These are phyloP conservation scores for Epizoanthus ramosus DNA, from an alignment of 92 coral and sea anemone species.

Conservation along the genomic window DNA sequence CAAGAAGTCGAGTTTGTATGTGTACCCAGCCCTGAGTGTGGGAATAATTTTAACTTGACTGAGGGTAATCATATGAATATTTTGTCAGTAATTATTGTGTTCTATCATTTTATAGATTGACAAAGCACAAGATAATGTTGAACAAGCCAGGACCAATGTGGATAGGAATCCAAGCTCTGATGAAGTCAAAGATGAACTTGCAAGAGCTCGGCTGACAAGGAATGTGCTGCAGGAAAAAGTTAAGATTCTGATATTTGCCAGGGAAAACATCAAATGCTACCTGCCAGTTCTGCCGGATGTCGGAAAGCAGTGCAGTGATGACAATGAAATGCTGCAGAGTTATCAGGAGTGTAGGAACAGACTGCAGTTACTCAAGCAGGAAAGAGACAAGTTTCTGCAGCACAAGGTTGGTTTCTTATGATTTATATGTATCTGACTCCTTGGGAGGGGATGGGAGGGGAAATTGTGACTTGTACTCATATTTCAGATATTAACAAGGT, in stretches of 20 bases:
- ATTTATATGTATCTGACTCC: background rate
- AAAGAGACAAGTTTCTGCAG: slow-evolving; percentile 62
- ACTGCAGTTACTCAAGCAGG: slow-evolving; percentile 60
- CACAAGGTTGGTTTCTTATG: slow-evolving; percentile 67
- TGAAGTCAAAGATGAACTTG: slow-evolving; percentile 38
- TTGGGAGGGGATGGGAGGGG: too few species aligned
- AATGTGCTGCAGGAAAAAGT: slow-evolving; percentile 61
- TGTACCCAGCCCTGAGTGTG: too few species aligned
- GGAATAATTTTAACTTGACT: too few species aligned
- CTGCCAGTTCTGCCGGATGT: background rate
- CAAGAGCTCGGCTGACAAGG: slow-evolving; percentile 63
- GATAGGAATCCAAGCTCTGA: slow-evolving; percentile 24
- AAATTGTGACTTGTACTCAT: too few species aligned
- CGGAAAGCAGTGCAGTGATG: background rate
- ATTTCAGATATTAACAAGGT: too few species aligned
- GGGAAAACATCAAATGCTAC: slow-evolving; percentile 30
- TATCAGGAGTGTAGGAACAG: slow-evolving; percentile 54
- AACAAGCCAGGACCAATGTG: slow-evolving; percentile 50
- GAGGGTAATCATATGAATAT: too few species aligned
- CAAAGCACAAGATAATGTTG: slow-evolving; percentile 73
- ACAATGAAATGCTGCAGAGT: slow-evolving; percentile 48
- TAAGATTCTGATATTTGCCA: slow-evolving; percentile 1
- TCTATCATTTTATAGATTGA: slow-evolving; percentile 52
- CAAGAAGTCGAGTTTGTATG: too few species aligned
- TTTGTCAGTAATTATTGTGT: too few species aligned